Conservation (phyloP, 2,113 vertebrate genomes). For the Larimichthys crocea region DNA sequence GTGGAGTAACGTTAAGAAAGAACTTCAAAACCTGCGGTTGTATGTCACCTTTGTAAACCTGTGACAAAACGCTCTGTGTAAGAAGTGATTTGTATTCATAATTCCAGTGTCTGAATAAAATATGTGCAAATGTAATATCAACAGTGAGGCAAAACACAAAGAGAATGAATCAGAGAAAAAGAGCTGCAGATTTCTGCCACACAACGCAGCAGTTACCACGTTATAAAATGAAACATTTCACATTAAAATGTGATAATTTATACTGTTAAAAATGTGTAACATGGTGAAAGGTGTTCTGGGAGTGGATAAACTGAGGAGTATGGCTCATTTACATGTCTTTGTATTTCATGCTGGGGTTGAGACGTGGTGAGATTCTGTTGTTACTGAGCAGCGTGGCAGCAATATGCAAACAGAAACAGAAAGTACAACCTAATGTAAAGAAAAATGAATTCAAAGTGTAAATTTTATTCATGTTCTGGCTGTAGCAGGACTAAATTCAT, state of each 20-base stretch:
- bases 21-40: background rate
- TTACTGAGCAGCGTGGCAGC: too few relatives aligned
- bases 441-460: background rate
- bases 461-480: background rate
- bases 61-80: background rate
- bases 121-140: constrained; percentile 13
- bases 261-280: too few relatives aligned
- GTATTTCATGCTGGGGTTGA: too few relatives aligned
- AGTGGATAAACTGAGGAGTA: too few relatives aligned
- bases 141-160: background rate
- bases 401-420: background rate
- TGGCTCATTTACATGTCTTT: too few relatives aligned
- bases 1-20: constrained; percentile 10
- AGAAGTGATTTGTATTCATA: background rate
- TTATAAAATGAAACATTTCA: too few relatives aligned
- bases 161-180: too few relatives aligned
- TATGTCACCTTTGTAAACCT: background rate
- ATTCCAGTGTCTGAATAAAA: background rate
- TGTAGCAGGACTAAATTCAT: background rate
- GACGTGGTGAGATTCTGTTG: too few relatives aligned
- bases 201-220: too few relatives aligned
- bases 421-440: background rate
- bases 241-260: too few relatives aligned
- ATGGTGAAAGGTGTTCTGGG: too few relatives aligned
- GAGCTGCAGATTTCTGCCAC: too few relatives aligned